These are phyloP conservation scores for Ophion costatus DNA, from an alignment of 2,888 invertebrate species.

Conservation along the genomic window DNA sequence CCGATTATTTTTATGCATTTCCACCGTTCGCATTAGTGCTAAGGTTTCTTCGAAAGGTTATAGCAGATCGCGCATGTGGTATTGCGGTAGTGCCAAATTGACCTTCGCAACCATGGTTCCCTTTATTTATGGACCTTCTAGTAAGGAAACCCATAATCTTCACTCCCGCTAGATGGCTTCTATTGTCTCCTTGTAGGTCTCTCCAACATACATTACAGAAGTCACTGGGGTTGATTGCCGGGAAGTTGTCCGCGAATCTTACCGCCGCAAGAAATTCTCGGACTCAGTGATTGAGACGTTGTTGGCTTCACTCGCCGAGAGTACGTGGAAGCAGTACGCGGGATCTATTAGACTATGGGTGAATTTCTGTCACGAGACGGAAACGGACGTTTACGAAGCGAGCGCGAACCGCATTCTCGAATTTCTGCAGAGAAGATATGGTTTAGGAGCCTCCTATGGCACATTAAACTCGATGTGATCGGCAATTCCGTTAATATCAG, in stretches of 20 bases:
- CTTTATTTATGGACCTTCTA: constrained; percentile 6
- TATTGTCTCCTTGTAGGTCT: constrained; percentile 45
- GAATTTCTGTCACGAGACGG: constrained; percentile 35
- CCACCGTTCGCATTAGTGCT: constrained; percentile 59
- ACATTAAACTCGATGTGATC: constrained; percentile 42
- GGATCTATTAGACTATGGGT: constrained; percentile 35
- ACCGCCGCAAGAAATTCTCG: constrained; percentile 47
- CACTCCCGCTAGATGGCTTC: constrained; percentile 15
- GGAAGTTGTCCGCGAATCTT: constrained; percentile 41
- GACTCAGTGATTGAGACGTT: constrained; percentile 50
- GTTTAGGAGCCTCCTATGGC: constrained; percentile 35
- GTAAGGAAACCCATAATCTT: constrained; percentile 23
- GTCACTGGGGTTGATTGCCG: constrained; percentile 45
- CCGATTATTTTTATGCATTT: constrained; percentile 57
- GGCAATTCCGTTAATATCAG: constrained; percentile 50
- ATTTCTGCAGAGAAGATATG: constrained; percentile 28
- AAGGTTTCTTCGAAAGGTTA: constrained; percentile 46
- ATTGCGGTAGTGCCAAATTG: too few relatives aligned
- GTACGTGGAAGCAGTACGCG: constrained; percentile 38
- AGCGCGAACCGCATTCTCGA: constrained; percentile 41
- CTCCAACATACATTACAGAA: constrained; percentile 35
- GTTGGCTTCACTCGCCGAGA: constrained; percentile 46
- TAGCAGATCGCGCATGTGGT: too few relatives aligned
- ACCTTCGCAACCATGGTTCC: too few relatives aligned
- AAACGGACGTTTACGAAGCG: constrained; percentile 34